Evolutionary conservation across 2,797 vertebrate species (phyloP).

Genomic region (Platalea minor): DNA sequence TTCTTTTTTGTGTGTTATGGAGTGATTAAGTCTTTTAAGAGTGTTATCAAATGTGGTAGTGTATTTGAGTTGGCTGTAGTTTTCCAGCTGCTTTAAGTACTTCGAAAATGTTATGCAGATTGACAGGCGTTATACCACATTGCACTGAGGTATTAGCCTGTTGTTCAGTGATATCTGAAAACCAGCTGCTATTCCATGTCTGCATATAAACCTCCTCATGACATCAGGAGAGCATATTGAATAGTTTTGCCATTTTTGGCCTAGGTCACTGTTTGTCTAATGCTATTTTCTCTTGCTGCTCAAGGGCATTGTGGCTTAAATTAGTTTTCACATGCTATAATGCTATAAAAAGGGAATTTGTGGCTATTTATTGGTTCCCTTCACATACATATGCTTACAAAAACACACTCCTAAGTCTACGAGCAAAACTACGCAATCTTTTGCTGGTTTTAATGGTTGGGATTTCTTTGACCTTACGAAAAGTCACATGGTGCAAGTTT

Average conservation of each 20-base stretch:
- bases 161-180: constrained; percentile 1
- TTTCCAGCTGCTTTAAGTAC: background rate
- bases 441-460: background rate
- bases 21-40: background rate
- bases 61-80: background rate
- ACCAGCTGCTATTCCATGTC: constrained; percentile 73
- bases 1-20: background rate
- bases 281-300: constrained; percentile 72
- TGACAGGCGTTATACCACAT: background rate
- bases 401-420: fast-evolving
- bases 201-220: constrained; percentile 75
- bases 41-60: background rate
- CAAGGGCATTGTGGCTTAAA: constrained; percentile 64
- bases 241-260: constrained; percentile 85
- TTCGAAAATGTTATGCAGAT: background rate
- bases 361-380: background rate
- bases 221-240: constrained; percentile 70
- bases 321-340: constrained; percentile 54
- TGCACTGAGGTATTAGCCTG: background rate
- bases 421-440: background rate
- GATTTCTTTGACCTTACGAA: background rate
- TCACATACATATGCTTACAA: background rate
- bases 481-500: background rate
- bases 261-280: constrained; percentile 66
- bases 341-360: background rate